Evolutionary conservation across 2,888 invertebrate genomes (phyloP), one percentile per base, ranked within the genome.

Genomic region (Heliconius ismenius): DNA sequence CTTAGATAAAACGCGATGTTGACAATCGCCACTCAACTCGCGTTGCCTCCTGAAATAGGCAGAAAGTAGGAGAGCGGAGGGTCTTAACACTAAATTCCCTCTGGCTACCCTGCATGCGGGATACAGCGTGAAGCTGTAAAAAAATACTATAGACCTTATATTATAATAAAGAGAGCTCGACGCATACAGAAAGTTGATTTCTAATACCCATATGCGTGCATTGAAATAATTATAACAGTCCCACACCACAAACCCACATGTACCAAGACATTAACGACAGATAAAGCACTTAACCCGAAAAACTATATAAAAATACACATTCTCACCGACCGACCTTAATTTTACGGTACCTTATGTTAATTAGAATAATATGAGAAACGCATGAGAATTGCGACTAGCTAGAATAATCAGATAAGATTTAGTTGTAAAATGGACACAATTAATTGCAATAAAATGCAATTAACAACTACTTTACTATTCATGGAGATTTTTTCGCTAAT

Each of bases 241-340:
- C 72, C 80, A 81, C 81, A 79, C 78, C 78, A 81, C 77, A 79
- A 80, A 80, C 79, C 79, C 72, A 75, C 75, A 77, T 79, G 64
- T 69, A 70, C 67, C 63, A 60, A 73, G 28, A 60, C 73, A 75
- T 62, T 62, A 72, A 68, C 60, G 65, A 73, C 36, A 58, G 72
- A 74, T 76, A 65, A 75, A 77, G 63, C 65, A 60, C 77, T 76
- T 75, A 81, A 81, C 80, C 82, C 79, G 78, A 82, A 83, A 80
- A 82, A 79, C 74, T 77, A 72, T 77, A 79, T 80, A 75, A 75
- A 78, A 78, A 76, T 77, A 69, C 9, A 69, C 62, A 82, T 82
- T 83, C 83, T 74, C 82, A 83, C 81, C 54, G 78, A 77, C 78
- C 70, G 74, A 73, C 75, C 78, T 82, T 80, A 76, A 79, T 77